Conservation (phyloP, 2,113 vertebrate genomes). For the Dryoscopus gambensis region DNA sequence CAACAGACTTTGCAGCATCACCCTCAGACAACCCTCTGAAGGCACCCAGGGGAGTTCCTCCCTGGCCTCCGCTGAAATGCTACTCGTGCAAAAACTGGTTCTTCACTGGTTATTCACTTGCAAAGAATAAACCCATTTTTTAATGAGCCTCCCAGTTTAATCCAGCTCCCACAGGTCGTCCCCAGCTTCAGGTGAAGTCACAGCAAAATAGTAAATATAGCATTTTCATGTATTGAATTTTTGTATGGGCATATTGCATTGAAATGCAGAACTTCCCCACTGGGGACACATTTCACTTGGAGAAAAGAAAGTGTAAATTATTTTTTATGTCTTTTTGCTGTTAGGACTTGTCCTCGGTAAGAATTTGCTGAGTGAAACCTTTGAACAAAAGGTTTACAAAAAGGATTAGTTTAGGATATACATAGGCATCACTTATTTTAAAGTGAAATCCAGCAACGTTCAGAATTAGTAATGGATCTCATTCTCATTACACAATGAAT, state of each 20-base stretch:
- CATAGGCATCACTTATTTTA: not conserved
- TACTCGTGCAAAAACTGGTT: not conserved
- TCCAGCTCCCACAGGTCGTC: not conserved
- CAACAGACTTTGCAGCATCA: not conserved
- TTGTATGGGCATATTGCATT: not conserved
- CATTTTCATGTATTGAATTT: not conserved
- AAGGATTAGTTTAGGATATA: not conserved
- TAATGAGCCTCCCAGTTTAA: not conserved
- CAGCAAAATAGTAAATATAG: not conserved
- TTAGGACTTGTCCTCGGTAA: not conserved
- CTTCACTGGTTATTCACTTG: not conserved
- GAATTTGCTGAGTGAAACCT: not conserved
- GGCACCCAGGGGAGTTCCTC: accelerated
- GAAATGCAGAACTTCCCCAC: not conserved
- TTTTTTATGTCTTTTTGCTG: not conserved
- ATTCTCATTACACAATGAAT: not conserved
- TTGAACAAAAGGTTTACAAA: not conserved
- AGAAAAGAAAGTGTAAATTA: not conserved
- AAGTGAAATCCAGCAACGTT: not conserved
- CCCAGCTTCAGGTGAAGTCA: not conserved
- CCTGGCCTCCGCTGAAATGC: not conserved
- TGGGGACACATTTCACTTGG: not conserved
- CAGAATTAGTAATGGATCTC: not conserved
- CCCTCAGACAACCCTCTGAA: not conserved
- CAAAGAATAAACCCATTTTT: not conserved